Base-by-base conservation (phyloP, 2,113 vertebrate species). In the Pelobates fuscus region DNA sequence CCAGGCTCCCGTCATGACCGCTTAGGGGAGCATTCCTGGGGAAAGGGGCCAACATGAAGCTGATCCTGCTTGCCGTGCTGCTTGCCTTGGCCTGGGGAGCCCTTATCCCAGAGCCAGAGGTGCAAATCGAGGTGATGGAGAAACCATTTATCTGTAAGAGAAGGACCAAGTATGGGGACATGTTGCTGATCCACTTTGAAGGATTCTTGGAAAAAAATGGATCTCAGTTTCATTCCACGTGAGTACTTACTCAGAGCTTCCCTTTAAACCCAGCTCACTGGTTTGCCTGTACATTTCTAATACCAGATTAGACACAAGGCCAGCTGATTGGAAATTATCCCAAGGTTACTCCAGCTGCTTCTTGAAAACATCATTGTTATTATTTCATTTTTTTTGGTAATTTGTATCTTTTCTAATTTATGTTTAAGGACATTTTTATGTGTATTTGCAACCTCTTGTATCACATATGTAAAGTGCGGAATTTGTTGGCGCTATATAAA, bases 171-270 rank as follows among this genome's bases (percentile, higher is more conserved):
- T 91, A 93, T 78, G 95, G 97, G 41, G 97, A 98, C 59, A 87
- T 96, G 89, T 87, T 99, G 88, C 83, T 96, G 77, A 90, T 99
- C 11, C 95, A 98, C 84, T 96, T 94, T 69, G 93, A 97, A 2
- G 96, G 95, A 24, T 97, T 80, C 81, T 75, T 98, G 82, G 92
- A 96, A 83, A 94, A 88, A 70, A 95, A 98, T 12, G 96, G 95
- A 64, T 92, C 95, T 5, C 82, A 91, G 77, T 98, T 99, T 79
- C 93, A 97, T 79, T 98, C 96, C 82, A 99, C 95, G 96, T 98
- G 90, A 95, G 86, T 90, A 29, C 29, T 52, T 25, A 1, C 2
- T 10, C 1, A n/a, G n/a, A 37, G 32, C 32, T 37, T 37, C 32
- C 5, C 32, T 37, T 37, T 37, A 37, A 10, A 37, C n/a, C n/a